Conservation (phyloP, 2,113 vertebrate genomes). For the Ranitomeya imitator region DNA sequence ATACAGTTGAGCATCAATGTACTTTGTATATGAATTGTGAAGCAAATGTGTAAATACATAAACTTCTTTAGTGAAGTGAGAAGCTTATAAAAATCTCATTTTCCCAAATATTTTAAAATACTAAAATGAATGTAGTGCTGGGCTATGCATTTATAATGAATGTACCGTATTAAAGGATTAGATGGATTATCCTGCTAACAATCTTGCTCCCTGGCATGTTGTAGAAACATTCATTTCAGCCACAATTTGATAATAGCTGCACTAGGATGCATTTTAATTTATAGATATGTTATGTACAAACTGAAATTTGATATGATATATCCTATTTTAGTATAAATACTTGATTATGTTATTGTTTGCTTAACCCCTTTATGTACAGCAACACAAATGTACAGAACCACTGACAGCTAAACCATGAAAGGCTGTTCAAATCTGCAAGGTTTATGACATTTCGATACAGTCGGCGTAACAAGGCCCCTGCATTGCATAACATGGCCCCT, state of each 20-base stretch:
- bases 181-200: constrained; percentile 20
- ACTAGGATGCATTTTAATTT: neutral
- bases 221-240: constrained; percentile 12
- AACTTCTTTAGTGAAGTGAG: neutral
- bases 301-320: neutral
- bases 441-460: too few relatives aligned
- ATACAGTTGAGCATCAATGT: neutral
- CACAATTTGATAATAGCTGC: constrained; percentile 19
- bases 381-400: neutral
- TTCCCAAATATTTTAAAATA: constrained; percentile 28
- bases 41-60: neutral
- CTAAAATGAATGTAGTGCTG: neutral
- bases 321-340: neutral
- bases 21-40: neutral
- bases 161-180: constrained; percentile 34
- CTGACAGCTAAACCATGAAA: too few relatives aligned
- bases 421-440: too few relatives aligned
- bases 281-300: neutral
- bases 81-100: neutral
- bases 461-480: too few relatives aligned
- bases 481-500: too few relatives aligned
- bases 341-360: neutral
- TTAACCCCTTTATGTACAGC: neutral
- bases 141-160: constrained; percentile 35
- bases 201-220: constrained; percentile 1